These are phyloP conservation scores for Clusia tigrina DNA, from an alignment of 2,888 invertebrate genomes.

Conservation along the genomic window DNA sequence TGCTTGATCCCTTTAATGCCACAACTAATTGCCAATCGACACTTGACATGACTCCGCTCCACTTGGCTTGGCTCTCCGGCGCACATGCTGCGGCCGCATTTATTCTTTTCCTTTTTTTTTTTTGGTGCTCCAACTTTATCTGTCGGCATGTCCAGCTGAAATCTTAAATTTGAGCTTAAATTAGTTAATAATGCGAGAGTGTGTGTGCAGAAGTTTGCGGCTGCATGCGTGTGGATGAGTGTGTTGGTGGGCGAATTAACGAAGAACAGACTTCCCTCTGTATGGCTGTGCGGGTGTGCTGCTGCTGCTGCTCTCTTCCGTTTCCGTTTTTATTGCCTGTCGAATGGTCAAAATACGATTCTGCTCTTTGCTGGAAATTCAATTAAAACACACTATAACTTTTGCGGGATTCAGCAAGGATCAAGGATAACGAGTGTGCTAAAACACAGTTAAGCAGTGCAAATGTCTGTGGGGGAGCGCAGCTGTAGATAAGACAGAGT, in stretches of 20 bases:
- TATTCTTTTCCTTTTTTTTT: too few species aligned
- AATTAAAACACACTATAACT: conserved; percentile 53
- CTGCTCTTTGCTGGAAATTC: conserved; percentile 51
- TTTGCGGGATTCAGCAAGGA: conserved; percentile 19
- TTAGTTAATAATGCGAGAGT: conserved; percentile 19
- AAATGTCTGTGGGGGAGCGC: neutral
- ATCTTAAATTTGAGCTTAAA: conserved; percentile 22
- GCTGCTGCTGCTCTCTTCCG: too few species aligned
- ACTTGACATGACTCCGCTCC: conserved; percentile 7
- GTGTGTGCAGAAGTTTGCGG: neutral
- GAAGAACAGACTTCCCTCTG: neutral
- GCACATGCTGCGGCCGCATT: neutral
- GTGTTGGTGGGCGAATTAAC: neutral
- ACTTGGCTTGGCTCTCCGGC: neutral
- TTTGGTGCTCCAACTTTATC: conserved; percentile 10
- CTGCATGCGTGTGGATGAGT: too few species aligned
- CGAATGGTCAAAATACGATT: conserved; percentile 46
- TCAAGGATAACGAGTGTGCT: conserved; percentile 16
- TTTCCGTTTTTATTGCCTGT: conserved; percentile 52
- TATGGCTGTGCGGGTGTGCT: too few species aligned
- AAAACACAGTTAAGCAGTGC: conserved; percentile 7
- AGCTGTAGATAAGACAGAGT: too few species aligned
- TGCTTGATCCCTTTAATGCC: conserved; percentile 47
- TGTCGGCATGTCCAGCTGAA: conserved; percentile 14
- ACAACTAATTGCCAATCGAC: conserved; percentile 49